Conservation (phyloP, 2,113 vertebrate species). For the Pampusana beccarii region DNA sequence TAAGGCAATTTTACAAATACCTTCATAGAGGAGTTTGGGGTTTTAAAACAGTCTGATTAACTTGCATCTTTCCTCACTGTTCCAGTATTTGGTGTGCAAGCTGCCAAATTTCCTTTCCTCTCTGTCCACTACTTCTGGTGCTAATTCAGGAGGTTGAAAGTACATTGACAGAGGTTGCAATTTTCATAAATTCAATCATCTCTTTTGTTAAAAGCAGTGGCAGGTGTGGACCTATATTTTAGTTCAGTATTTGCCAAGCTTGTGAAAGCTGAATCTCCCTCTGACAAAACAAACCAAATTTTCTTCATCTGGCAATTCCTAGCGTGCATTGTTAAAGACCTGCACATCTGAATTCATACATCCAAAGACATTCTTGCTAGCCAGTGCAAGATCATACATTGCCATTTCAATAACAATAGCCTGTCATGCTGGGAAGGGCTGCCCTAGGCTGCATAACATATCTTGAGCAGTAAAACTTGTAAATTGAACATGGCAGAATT, state of each 20-base stretch:
- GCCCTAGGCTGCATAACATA: background rate
- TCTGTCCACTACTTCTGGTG: background rate
- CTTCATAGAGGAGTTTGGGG: background rate
- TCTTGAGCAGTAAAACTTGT: background rate
- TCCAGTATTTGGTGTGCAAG: background rate
- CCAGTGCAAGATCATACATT: background rate
- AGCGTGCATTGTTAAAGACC: background rate
- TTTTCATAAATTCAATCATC: background rate
- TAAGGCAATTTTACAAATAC: background rate
- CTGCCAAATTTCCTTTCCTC: background rate
- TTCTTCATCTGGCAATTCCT: background rate
- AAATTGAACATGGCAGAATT: background rate
- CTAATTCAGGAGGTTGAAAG: background rate
- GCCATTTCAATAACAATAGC: background rate
- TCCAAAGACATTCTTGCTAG: background rate
- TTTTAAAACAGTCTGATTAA: background rate
- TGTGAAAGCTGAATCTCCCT: background rate
- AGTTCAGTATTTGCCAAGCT: background rate
- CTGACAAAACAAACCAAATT: background rate
- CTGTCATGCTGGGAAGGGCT: background rate
- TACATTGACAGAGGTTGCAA: background rate
- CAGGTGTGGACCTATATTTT: background rate
- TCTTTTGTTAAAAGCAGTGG: background rate
- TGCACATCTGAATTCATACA: background rate
- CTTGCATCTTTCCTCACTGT: background rate